Conservation (phyloP, 1,140 invertebrate genomes). For the Kradibia gibbosae region DNA sequence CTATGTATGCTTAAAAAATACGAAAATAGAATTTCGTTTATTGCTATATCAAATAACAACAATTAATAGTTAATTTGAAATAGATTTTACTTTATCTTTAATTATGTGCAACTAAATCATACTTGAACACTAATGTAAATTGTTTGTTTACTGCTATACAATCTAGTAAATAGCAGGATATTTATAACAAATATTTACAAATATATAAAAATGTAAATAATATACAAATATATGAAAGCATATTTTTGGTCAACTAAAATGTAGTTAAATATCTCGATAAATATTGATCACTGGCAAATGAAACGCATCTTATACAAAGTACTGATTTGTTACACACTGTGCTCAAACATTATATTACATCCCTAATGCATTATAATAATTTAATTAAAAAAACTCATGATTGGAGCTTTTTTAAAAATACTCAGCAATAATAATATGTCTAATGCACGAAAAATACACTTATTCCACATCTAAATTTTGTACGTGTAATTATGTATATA, state of each 20-base stretch:
- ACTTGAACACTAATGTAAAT: constrained; percentile 18
- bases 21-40: not conserved
- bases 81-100: constrained; percentile 16
- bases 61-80: constrained; percentile 24
- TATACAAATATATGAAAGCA: constrained; percentile 31
- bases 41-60: not conserved
- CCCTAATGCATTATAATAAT: not conserved
- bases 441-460: not conserved
- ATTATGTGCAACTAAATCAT: constrained; percentile 3
- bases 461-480: not conserved
- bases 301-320: not conserved
- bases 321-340: not conserved
- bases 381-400: no score
- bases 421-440: not conserved
- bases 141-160: constrained; percentile 27
- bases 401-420: not conserved
- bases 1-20: not conserved
- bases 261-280: constrained; percentile 27
- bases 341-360: not conserved
- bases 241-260: constrained; percentile 41
- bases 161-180: constrained; percentile 17
- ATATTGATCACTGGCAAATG: not conserved
- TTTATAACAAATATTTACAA: constrained; percentile 45
- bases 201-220: constrained; percentile 42
- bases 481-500: constrained; percentile 1